Evolutionary conservation across 2,888 invertebrate genomes (phyloP), one percentile per base, ranked within the genome.

Genomic region (Silvanus unidentatus): DNA sequence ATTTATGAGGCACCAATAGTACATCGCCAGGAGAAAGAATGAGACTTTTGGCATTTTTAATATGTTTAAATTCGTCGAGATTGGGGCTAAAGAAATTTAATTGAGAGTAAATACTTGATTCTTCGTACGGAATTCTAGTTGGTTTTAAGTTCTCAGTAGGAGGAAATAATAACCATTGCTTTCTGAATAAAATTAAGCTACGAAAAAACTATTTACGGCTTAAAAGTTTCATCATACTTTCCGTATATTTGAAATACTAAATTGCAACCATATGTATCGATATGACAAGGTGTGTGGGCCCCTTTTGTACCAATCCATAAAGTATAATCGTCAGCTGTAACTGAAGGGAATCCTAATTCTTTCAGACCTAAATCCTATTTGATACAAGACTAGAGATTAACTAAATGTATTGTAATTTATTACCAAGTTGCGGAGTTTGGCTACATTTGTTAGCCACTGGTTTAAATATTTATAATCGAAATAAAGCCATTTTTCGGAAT

Each of bases 251-350:
- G 97, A 40, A 86, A 86, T 13, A 97, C 86, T 60, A 97, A 78
- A 73, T 98, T 98, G 58, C 84, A 88, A 0, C 96, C 96, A 71
- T 96, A 98, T 0, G 92, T 88, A 68, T 98, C 97, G 65, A 84
- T 84, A 70, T 98, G 98, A 49, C 93, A 91, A 1, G 94, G 91
- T 0, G 97, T 97, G 66, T 95, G 90, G 1, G 95, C 88, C 2
- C 89, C 88, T 59, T 76, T 74, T 48, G 84, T 87, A 22, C 95
- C 92, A 55, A 95, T 79, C 96, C 96, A 96, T 43, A 94, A 72
- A 1, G 91, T 90, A 39, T 85, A 84, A 48, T 90, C 84, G 9
- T 75, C 63, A 2, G 81, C 79, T 52, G 75, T 74, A 57, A 82
- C 77, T 1, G 82, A 79, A 9, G 77, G 69, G 66, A 86, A 86